phyloP scores from a whole-genome alignment of 1,140 invertebrate genomes.

The Drosophila grimshawi region DNA sequence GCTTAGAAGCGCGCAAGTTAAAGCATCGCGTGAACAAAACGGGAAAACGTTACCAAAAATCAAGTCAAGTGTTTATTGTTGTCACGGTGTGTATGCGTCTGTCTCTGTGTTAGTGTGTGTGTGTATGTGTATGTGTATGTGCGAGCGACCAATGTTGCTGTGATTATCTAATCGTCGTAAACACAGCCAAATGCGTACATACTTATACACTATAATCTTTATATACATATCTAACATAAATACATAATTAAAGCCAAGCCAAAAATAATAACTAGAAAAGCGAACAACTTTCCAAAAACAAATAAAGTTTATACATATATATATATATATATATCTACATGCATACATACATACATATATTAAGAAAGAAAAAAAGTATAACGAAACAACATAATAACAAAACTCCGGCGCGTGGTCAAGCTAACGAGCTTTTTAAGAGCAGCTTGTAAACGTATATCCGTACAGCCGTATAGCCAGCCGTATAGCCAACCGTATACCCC shows the following conservation, averaged over 20 bases:
- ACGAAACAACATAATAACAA: constrained; percentile 23
- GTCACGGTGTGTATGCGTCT: constrained; percentile 24
- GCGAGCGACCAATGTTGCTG: constrained; percentile 49
- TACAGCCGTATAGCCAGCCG: too few species aligned
- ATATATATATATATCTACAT: constrained; percentile 7
- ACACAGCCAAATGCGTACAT: constrained; percentile 45
- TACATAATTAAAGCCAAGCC: constrained; percentile 54
- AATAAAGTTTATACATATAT: constrained; percentile 26
- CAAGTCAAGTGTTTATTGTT: constrained; percentile 30
- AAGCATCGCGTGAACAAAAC: constrained; percentile 66
- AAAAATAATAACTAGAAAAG: constrained; percentile 39
- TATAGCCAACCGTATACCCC: too few species aligned
- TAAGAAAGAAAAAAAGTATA: constrained; percentile 38
- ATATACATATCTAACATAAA: constrained; percentile 29
- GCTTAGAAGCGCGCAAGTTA: constrained; percentile 67
- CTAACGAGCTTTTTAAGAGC: constrained; percentile 39
- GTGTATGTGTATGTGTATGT: constrained; percentile 40
- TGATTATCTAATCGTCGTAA: constrained; percentile 74
- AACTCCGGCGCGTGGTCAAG: constrained; percentile 46
- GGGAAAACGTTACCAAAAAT: constrained; percentile 40
- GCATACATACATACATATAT: constrained; percentile 1
- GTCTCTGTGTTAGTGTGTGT: constrained; percentile 30
- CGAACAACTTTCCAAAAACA: constrained; percentile 56
- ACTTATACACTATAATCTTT: constrained; percentile 3
- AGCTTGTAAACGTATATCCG: constrained; percentile 5